A percentile compares a stretch with the other conserved stretches of the same genome.
These are phyloP conservation scores for Petrolisthes manimaculis DNA, from an alignment of 2,888 invertebrate species.

Conservation along the genomic window DNA sequence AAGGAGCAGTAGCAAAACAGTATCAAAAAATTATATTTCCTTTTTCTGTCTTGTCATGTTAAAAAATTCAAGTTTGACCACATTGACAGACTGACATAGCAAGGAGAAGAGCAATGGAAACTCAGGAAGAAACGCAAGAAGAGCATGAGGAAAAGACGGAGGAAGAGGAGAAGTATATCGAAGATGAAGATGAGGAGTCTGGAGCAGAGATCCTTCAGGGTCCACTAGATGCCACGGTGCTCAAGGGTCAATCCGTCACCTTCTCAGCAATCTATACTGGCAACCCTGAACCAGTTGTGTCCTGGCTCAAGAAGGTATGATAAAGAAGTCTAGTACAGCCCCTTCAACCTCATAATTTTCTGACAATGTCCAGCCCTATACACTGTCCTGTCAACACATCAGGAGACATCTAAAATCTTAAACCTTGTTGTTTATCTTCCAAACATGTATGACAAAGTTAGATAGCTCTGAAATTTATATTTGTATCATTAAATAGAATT, in stretches of 20 bases:
- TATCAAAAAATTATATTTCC: too few species aligned
- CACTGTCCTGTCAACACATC: too few species aligned
- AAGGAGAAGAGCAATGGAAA: background rate
- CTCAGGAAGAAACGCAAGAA: conserved; percentile 2
- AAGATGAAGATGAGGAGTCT: conserved; percentile 51
- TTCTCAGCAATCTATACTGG: conserved; percentile 69
- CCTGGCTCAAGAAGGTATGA: conserved; percentile 82
- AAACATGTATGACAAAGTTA: background rate
- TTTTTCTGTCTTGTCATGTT: too few species aligned
- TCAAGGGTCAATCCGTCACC: conserved; percentile 67
- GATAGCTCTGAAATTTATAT: background rate
- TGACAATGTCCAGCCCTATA: too few species aligned
- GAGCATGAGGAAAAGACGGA: background rate
- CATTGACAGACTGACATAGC: conserved; percentile 7
- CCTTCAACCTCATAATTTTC: too few species aligned
- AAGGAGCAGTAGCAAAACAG: too few species aligned
- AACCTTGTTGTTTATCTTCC: background rate
- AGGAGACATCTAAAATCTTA: too few species aligned
- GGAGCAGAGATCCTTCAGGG: conserved; percentile 67
- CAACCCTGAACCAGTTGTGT: conserved; percentile 76
- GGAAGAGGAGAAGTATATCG: conserved; percentile 14
- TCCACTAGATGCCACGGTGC: conserved; percentile 67
- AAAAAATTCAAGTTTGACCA: background rate
- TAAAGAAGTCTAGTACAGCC: background rate
- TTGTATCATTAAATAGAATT: background rate